These are phyloP conservation scores for Camelus dromedarius DNA, from an alignment of 2,113 vertebrate genomes.

Conservation along the genomic window DNA sequence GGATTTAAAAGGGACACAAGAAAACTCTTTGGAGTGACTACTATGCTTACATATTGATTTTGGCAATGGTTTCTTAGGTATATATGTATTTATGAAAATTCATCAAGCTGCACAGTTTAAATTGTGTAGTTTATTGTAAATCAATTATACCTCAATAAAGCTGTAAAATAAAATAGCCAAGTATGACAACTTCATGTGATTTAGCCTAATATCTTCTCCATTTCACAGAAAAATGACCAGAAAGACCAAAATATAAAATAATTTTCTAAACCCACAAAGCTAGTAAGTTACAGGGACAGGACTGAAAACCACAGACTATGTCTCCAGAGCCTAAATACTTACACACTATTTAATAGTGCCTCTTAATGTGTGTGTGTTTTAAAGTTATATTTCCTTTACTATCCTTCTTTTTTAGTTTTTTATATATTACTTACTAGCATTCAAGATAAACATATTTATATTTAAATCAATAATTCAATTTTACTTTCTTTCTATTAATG, in stretches of 20 bases:
- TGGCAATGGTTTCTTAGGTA: background rate
- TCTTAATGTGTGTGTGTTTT: background rate
- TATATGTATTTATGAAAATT: background rate
- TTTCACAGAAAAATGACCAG: background rate
- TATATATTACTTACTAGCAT: background rate
- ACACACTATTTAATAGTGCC: background rate
- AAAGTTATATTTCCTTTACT: background rate
- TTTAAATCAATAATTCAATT: background rate
- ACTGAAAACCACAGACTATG: background rate
- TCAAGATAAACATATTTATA: background rate
- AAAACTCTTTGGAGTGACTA: background rate
- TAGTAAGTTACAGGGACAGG: background rate
- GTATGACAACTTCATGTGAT: background rate
- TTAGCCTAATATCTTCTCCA: background rate
- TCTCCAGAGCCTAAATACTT: background rate
- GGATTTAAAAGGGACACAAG: background rate
- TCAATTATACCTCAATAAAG: background rate
- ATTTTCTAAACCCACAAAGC: background rate
- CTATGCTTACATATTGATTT: background rate
- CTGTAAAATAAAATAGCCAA: background rate
- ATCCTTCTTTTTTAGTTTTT: background rate
- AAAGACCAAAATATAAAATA: background rate
- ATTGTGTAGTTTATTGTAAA: background rate
- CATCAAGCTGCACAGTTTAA: background rate
- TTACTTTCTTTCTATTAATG: background rate